Base-by-base conservation (phyloP, 2,797 vertebrate species). In the Oreonectes daqikongensis region DNA sequence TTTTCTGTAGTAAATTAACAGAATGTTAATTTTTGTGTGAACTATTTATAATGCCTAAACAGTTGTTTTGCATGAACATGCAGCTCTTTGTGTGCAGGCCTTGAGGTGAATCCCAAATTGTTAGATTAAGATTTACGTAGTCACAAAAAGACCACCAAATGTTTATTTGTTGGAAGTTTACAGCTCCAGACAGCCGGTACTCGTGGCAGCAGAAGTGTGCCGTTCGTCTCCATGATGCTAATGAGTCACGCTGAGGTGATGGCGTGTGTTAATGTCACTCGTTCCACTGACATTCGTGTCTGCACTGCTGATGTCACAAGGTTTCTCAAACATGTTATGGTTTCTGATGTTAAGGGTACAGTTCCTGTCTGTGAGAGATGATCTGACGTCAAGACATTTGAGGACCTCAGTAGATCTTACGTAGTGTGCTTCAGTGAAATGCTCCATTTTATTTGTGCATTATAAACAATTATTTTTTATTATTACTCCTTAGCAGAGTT, bases 171-270 rank as follows among this genome's bases (percentile, higher is more conserved):
- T 48, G 57, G 30, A 63, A 50, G 70, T 59, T 52, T 46, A 52
- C 11, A 20, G 18, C 40, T 26, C 22, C n/a, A 46, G 42, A 48
- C 70, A 28, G 20, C 28, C 52, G 20, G 50, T 57, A 14, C 17
- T 67, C 7, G 57, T 63, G 59, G 30, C 68, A 70, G 38, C 46
- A 64, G 15, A 65, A 59, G 50, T 40, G 24, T 6, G 18, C 32
- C 11, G 61, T 28, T 48, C 5, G 1, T 67, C 11, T 66, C 1
- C 40, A 2, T 14, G 30, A 26, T 28, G 52, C 53, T 59, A 72
- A 74, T 66, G 64, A 73, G 46, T 60, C 69, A n/a, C 5, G 17
- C 53, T 40, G 26, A 61, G 53, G 63, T 12, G 28, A 69, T 40
- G 17, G n/a, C 2, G 12, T 57, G 46, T 0, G 30, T 67, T 55